Evolutionary conservation across 2,888 invertebrate genomes (phyloP).

Genomic region (Arctia plantaginis): DNA sequence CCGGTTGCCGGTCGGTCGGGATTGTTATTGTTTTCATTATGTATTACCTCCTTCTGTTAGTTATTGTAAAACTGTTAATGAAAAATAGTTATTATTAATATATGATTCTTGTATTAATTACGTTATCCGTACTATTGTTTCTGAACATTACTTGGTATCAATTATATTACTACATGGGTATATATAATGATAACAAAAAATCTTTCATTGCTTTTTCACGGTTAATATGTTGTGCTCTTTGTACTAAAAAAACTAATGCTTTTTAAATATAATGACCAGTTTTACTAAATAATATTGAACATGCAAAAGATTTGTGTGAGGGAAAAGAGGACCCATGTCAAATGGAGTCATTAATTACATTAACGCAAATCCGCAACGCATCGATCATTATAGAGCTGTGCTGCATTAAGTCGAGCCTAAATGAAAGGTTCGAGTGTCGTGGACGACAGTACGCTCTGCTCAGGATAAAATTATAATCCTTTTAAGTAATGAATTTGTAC

Average conservation of each 20-base stretch:
- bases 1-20: too few relatives aligned
- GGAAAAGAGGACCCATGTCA: constrained; percentile 43
- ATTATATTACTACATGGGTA: too few relatives aligned
- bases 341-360: constrained; percentile 60
- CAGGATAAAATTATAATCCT: constrained; percentile 83
- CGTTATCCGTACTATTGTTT: not conserved
- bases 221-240: not conserved
- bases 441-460: constrained; percentile 65
- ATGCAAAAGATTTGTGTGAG: constrained; percentile 28
- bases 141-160: not conserved
- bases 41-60: too few relatives aligned
- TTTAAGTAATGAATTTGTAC: constrained; percentile 84
- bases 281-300: constrained; percentile 9
- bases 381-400: constrained; percentile 70
- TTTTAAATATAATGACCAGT: not conserved
- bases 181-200: not conserved
- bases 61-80: not conserved
- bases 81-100: not conserved
- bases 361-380: constrained; percentile 63
- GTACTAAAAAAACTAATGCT: not conserved
- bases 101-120: not conserved
- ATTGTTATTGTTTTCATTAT: too few relatives aligned
- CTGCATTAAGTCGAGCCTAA: constrained; percentile 47
- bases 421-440: constrained; percentile 66
- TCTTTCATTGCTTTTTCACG: not conserved